A percentile compares a stretch with the other conserved stretches of the same genome.
These are phyloP conservation scores for Polyodon spathula DNA, from an alignment of 2,113 vertebrate genomes.

Conservation along the genomic window DNA sequence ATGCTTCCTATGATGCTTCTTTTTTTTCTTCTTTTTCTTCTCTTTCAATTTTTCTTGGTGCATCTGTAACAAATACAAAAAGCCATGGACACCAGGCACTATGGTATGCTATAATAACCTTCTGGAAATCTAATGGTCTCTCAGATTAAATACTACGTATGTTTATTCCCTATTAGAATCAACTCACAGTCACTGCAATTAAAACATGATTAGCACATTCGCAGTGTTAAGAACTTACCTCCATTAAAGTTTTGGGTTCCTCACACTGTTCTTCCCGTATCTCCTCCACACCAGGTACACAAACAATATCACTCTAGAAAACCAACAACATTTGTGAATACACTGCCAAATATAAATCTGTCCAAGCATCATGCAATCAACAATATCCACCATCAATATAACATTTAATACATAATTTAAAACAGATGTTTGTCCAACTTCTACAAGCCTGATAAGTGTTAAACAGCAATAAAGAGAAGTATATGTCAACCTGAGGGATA, in stretches of 20 bases:
- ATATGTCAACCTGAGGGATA: slow-evolving; percentile 5
- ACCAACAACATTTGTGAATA: not conserved
- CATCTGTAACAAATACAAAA: slow-evolving; percentile 55
- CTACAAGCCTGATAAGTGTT: too few relatives aligned
- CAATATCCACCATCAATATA: too few relatives aligned
- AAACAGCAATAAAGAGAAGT: not conserved
- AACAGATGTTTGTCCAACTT: too few relatives aligned
- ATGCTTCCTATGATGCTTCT: slow-evolving; percentile 58
- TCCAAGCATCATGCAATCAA: too few relatives aligned
- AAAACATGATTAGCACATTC: not conserved
- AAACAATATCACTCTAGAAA: slow-evolving; percentile 36
- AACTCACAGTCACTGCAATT: not conserved
- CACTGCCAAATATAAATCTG: not conserved
- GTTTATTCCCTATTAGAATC: too few relatives aligned
- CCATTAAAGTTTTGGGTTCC: slow-evolving; percentile 75
- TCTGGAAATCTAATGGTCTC: too few relatives aligned
- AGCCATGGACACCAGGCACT: too few relatives aligned
- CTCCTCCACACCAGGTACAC: slow-evolving; percentile 57
- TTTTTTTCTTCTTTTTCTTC: slow-evolving; percentile 77
- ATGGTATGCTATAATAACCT: too few relatives aligned
- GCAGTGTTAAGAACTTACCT: slow-evolving; percentile 49
- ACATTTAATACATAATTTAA: too few relatives aligned
- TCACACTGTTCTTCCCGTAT: slow-evolving; percentile 43
- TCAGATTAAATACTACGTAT: too few relatives aligned
- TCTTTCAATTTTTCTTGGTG: slow-evolving; percentile 86